These are phyloP conservation scores for Drosophila ironensis DNA, from an alignment of 1,140 invertebrate genomes.

Conservation along the genomic window DNA sequence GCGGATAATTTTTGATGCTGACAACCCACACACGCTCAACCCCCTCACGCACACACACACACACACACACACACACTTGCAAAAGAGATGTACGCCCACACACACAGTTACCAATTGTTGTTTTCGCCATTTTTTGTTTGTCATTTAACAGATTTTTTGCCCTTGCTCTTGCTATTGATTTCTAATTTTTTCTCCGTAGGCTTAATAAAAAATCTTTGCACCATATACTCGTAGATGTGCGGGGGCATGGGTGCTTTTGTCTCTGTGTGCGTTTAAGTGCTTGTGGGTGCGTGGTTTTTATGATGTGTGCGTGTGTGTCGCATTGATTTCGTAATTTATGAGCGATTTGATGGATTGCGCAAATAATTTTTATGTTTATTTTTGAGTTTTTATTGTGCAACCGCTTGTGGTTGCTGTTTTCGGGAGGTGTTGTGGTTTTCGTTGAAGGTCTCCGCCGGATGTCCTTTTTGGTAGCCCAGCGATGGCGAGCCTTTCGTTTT, in stretches of 20 bases:
- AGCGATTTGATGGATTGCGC: constrained; percentile 64
- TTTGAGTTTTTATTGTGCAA: constrained; percentile 48
- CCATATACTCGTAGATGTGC: constrained; percentile 1
- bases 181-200: constrained; percentile 57
- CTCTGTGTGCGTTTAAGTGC: background rate
- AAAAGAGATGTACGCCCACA: background rate
- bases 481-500: constrained; percentile 14
- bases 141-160: constrained; percentile 59
- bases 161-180: constrained; percentile 56
- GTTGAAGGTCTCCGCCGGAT: background rate
- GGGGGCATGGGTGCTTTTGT: background rate
- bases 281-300: constrained; percentile 17
- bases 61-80: constrained; percentile 1
- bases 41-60: constrained; percentile 17
- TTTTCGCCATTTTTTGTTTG: constrained; percentile 41
- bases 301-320: constrained; percentile 31
- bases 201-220: constrained; percentile 34
- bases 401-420: constrained; percentile 27
- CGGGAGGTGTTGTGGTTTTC: constrained; percentile 8
- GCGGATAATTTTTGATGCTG: constrained; percentile 59
- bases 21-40: too few species aligned
- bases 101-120: constrained; percentile 27
- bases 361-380: constrained; percentile 56
- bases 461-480: background rate
- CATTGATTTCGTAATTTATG: constrained; percentile 68